Evolutionary conservation across 1,140 invertebrate species (phyloP), one percentile per base, ranked within the genome.

Genomic region (Oncopeltus fasciatus): DNA sequence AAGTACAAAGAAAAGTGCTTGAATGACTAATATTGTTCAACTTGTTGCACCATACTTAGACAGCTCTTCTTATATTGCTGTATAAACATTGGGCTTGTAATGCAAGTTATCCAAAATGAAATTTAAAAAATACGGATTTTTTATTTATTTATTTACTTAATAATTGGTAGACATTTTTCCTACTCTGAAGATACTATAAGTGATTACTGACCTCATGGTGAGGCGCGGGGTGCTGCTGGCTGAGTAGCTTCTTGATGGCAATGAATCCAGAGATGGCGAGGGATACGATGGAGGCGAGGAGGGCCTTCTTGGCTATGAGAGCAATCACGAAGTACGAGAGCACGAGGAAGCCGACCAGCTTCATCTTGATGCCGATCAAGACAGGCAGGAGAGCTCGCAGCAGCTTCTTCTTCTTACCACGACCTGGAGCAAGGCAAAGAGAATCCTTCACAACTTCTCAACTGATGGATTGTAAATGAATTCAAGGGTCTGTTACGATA

Each of bases 241-340:
- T 21, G 70, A 77, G 73, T 1, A 80, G 68, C n/a, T 78, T 74
- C 62, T 74, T 77, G 53, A 81, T 67, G 18, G 76, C 78, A 61
- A 81, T 72, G 69, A 81, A 81, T 1, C 76, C 78, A 8, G 80
- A 81, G 61, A 85, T 77, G 66, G 78, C 76, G 64, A 84, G 75
- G 2, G 83, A 83, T 24, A 84, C 72, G 44, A 84, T 65, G 3
- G 80, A 81, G 11, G 78, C 76, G 59, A 83, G 66, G 65, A 85
- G 74, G 57, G 82, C 83, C 68, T 83, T 84, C 74, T 85, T 84
- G 67, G 83, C 82, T 66, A 84, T 70, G 46, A 84, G 71, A 29
- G 77, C 76, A 61, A 83, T 76, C 28, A 74, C 77, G 68, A 84
- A 76, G 74, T 80, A 82, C 14, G 76, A 73, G 16, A 82, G 71